Evolutionary conservation across 2,113 vertebrate genomes (phyloP).

Genomic region (Edolisoma coerulescens): DNA sequence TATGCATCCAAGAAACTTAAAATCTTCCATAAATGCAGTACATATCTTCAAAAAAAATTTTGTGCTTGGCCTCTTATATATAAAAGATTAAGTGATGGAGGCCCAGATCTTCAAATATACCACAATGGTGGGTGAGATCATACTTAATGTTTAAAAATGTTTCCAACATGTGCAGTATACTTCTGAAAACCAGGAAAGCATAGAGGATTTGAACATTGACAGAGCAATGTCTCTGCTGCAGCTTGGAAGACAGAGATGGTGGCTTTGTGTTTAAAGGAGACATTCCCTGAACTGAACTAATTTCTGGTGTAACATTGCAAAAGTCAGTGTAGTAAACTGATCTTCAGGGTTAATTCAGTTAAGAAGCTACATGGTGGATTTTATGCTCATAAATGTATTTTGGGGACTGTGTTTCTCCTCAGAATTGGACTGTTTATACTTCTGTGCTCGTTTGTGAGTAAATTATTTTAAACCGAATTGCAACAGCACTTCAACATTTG

Average conservation of each 20-base stretch:
- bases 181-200: neutral
- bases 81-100: neutral
- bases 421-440: neutral
- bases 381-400: neutral
- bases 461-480: neutral
- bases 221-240: neutral
- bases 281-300: neutral
- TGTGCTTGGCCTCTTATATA: neutral
- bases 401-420: neutral
- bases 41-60: neutral
- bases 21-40: neutral
- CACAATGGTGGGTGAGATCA: neutral
- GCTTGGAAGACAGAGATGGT: neutral
- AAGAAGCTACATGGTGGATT: neutral
- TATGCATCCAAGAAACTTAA: neutral
- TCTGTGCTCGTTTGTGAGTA: neutral
- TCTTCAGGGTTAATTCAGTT: neutral
- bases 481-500: neutral
- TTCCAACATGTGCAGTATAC: rapidly evolving
- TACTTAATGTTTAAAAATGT: neutral
- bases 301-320: neutral
- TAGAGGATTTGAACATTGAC: neutral
- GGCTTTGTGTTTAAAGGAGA: neutral
- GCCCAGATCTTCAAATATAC: neutral
- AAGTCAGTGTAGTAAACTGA: neutral